Evolutionary conservation across 2,113 vertebrate species (phyloP).

Genomic region (Grammomys dolichurus): DNA sequence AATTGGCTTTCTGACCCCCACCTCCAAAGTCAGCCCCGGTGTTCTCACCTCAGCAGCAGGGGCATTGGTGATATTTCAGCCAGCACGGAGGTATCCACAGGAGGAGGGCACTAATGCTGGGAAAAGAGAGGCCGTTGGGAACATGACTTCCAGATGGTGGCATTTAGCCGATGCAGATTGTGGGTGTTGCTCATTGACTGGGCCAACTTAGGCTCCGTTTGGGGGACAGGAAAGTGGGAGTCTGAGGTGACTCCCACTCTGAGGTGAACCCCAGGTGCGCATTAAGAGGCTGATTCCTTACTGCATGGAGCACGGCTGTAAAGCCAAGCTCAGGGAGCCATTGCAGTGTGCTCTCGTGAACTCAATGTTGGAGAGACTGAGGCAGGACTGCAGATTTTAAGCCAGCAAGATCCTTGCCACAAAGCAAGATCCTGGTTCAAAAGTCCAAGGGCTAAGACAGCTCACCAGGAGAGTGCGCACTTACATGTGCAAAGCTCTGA

Average conservation of each 20-base stretch:
- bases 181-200: not conserved
- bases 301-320: not conserved
- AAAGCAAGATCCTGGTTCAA: not conserved
- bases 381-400: too few relatives aligned
- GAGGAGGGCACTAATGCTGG: too few relatives aligned
- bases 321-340: too few relatives aligned
- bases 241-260: not conserved
- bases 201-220: not conserved
- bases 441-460: not conserved
- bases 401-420: not conserved
- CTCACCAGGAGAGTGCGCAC: not conserved
- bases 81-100: rapidly evolving
- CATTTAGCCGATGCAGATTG: not conserved
- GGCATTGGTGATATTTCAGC: rapidly evolving
- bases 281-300: not conserved
- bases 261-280: not conserved
- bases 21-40: not conserved
- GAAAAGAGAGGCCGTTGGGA: not conserved
- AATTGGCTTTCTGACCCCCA: not conserved
- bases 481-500: not conserved
- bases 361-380: not conserved
- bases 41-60: rapidly evolving
- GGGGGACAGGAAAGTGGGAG: not conserved
- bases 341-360: rapidly evolving
- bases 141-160: not conserved